phyloP scores from a whole-genome alignment of 2,888 invertebrate species.

The Oligia fasciuncula region DNA sequence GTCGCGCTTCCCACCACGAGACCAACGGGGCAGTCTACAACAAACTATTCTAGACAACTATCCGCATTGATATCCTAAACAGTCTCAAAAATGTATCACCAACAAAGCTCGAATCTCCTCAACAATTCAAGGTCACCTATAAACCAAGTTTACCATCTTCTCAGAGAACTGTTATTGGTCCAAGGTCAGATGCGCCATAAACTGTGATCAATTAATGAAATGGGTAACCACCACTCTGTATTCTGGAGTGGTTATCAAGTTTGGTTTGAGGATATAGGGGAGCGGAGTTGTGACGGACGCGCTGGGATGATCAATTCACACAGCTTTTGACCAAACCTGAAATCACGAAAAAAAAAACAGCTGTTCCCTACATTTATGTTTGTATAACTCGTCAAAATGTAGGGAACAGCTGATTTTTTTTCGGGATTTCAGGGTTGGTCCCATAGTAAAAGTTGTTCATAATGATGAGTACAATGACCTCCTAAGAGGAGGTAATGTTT shows the following conservation, averaged over 20 bases:
- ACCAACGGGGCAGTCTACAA: not conserved
- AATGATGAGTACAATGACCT: too few relatives aligned
- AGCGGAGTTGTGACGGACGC: not conserved
- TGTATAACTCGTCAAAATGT: too few relatives aligned
- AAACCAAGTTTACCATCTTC: not conserved
- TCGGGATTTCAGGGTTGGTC: too few relatives aligned
- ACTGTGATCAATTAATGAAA: conserved; percentile 5
- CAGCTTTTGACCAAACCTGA: too few relatives aligned
- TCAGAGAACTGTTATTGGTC: not conserved
- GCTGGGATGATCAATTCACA: too few relatives aligned
- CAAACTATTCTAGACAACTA: not conserved
- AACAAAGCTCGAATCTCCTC: not conserved
- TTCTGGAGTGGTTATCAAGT: conserved; percentile 24
- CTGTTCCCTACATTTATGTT: too few relatives aligned
- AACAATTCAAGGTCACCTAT: not conserved
- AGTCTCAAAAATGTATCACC: not conserved
- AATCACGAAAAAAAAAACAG: too few relatives aligned
- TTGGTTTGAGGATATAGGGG: not conserved
- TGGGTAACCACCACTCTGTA: conserved; percentile 24
- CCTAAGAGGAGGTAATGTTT: too few relatives aligned
- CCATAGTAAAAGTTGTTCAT: too few relatives aligned
- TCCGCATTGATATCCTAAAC: not conserved
- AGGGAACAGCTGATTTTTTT: too few relatives aligned
- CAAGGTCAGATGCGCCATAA: not conserved
- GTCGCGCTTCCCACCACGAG: too few relatives aligned